Evolutionary conservation across 2,113 vertebrate species (phyloP), one percentile per base, ranked within the genome.

Genomic region (Chrysochloris asiatica): DNA sequence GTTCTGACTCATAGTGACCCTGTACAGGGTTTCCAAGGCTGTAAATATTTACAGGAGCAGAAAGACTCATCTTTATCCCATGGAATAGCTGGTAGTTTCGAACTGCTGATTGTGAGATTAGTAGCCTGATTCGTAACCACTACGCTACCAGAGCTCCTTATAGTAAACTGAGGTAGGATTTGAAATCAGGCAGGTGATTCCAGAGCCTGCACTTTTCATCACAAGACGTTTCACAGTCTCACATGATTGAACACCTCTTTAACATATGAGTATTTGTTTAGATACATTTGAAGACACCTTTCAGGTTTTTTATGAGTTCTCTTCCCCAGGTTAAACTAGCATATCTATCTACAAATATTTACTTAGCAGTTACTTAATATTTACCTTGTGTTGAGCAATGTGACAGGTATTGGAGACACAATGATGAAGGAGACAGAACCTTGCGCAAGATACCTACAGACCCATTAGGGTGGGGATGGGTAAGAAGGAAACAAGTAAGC

Each of bases 201-300:
- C 79, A 26, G 28, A 45, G 19, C 50, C 47, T 65, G 17, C 3
- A 12, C 21, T 48, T 56, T 67, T 67, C 59, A 76, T 30, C 6
- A 43, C 22, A 19, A 8, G 19, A 3, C 17, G 21, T 41, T 43
- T 52, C 69, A 71, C 22, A 36, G 47, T n/a, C 4, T 33, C 33
- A 30, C 8, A 6, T 48, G 22, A 19, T 65, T 38, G 86, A 56
- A 54, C 48, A 61, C n/a, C n/a, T 5, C 19, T 28, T 61, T 56
- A 22, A 56, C 8, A 56, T 56, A 7, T 22, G 12, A 56, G 54
- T 16, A 7, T 43, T 76, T 82, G 0, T 22, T 69, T 71, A 47
- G 52, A 67, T 77, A 52, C 77, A 86, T 26, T 47, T 81, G 67
- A 85, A 89, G n/a, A 65, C 41, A 75, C 69, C 52, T 54, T 88